A percentile compares a stretch with the other conserved stretches of the same genome.
phyloP scores from a whole-genome alignment of 2,113 vertebrate species.

The Scophthalmus maximus region DNA sequence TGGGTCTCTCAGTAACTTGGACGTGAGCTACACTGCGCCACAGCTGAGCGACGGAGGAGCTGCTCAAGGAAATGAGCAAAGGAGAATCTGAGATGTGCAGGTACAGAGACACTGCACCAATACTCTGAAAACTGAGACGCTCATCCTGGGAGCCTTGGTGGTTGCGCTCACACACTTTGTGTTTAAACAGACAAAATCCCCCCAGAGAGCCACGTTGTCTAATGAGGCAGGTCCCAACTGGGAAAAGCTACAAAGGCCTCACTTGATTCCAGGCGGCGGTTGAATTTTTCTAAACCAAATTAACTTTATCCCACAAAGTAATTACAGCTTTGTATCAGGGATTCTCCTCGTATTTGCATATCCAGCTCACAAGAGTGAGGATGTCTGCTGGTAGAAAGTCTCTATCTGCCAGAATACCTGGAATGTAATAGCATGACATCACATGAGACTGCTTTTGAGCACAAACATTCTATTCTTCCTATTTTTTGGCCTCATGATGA shows the following conservation, averaged over 20 bases:
- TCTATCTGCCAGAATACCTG: not conserved
- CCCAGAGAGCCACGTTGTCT: conserved; percentile 23
- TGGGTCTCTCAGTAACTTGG: conserved; percentile 24
- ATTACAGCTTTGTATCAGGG: conserved; percentile 22
- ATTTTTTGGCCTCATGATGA: not conserved
- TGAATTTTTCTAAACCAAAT: conserved; percentile 36
- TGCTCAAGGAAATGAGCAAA: no score
- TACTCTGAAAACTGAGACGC: no score
- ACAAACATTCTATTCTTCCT: no score
- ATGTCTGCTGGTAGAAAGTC: not conserved
- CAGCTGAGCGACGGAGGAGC: no score
- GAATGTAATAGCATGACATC: not conserved
- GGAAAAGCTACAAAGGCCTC: conserved; percentile 35
- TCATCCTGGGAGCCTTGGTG: not conserved
- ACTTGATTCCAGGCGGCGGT: conserved; percentile 18
- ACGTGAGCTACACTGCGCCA: conserved; percentile 49
- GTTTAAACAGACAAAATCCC: conserved; percentile 33
- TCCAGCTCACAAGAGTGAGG: not conserved
- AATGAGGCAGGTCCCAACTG: conserved; percentile 41
- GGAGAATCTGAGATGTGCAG: no score
- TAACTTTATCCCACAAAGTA: conserved; percentile 30
- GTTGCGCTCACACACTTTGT: conserved; percentile 6
- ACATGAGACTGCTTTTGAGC: not conserved
- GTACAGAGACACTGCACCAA: no score
- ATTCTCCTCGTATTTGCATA: not conserved